Evolutionary conservation across 2,113 vertebrate species (phyloP).

Genomic region (Progne subis): DNA sequence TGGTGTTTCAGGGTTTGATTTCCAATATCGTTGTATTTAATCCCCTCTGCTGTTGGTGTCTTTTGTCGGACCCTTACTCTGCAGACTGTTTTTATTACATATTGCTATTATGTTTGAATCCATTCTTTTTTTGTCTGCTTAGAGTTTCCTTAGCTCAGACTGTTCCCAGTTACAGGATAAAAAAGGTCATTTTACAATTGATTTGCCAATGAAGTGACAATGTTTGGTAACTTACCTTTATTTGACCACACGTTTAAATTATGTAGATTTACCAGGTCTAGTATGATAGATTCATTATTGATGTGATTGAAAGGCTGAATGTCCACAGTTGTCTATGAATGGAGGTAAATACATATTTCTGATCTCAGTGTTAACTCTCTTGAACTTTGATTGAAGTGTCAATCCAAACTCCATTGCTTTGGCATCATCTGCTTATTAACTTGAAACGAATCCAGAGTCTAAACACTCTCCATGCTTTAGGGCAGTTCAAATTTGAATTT

Average conservation of each 20-base stretch:
- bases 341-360: not conserved
- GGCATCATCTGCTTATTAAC: not conserved
- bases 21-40: not conserved
- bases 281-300: not conserved
- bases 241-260: not conserved
- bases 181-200: accelerated
- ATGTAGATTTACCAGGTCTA: not conserved
- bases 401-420: not conserved
- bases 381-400: not conserved
- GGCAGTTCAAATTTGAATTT: not conserved
- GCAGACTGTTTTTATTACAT: not conserved
- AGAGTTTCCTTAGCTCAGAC: not conserved
- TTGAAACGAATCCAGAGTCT: not conserved
- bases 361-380: not conserved
- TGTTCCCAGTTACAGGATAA: not conserved
- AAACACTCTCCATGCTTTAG: not conserved
- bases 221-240: not conserved
- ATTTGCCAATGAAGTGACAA: not conserved
- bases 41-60: not conserved
- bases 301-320: not conserved
- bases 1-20: not conserved
- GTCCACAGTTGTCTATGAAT: not conserved
- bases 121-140: not conserved
- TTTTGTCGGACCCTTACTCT: not conserved
- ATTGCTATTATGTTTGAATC: not conserved